phyloP scores from a whole-genome alignment of 2,113 vertebrate species.

The Albula goreensis region DNA sequence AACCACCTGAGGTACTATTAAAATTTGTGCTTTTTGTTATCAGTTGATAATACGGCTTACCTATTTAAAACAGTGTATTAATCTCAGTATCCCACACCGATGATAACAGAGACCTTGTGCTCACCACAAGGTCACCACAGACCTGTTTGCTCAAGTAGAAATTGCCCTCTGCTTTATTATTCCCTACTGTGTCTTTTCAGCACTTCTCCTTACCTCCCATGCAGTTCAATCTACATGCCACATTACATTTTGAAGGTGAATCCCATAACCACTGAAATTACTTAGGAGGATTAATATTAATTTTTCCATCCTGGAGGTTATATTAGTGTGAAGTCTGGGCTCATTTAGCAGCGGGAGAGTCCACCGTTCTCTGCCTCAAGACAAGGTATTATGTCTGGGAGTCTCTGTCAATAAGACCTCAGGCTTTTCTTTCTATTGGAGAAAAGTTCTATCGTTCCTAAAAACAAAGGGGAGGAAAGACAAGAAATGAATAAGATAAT shows the following conservation, averaged over 20 bases:
- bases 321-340: conserved; percentile 47
- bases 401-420: not conserved
- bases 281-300: conserved; percentile 64
- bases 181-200: conserved; percentile 35
- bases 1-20: no score
- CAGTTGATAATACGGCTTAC: not conserved
- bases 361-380: conserved; percentile 34
- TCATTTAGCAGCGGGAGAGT: conserved; percentile 47
- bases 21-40: not conserved
- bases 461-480: not conserved
- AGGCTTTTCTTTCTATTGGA: not conserved
- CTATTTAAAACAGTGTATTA: not conserved
- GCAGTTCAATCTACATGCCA: conserved; percentile 55
- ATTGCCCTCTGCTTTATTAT: conserved; percentile 60
- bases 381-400: not conserved
- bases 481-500: conserved; percentile 52
- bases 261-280: conserved; percentile 72
- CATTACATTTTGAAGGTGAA: conserved; percentile 77
- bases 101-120: not conserved
- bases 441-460: not conserved
- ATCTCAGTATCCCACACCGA: not conserved
- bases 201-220: conserved; percentile 39
- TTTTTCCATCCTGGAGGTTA: conserved; percentile 46
- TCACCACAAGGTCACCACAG: conserved; percentile 49
- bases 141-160: conserved; percentile 54